A percentile compares a stretch with the other conserved stretches of the same genome.
phyloP scores from a whole-genome alignment of 2,797 vertebrate genomes.

The Dallia pectoralis region DNA sequence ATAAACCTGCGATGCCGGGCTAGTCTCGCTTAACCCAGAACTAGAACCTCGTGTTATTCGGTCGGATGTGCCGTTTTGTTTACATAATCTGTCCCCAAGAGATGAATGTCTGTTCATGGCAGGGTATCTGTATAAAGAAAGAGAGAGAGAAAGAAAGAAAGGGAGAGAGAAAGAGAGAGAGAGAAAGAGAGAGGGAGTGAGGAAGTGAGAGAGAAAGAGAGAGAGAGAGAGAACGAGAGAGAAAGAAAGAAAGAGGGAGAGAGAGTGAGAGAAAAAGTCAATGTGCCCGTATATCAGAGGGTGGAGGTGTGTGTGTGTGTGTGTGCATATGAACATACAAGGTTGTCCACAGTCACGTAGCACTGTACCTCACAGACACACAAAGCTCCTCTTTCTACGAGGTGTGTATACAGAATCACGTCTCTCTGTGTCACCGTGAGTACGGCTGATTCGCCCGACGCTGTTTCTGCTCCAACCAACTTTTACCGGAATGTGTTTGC shows the following conservation, averaged over 20 bases:
- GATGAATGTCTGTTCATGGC: background rate
- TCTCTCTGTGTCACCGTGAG: slow-evolving; percentile 1
- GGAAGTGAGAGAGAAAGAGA: background rate
- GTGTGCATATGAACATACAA: background rate
- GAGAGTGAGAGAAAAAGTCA: background rate
- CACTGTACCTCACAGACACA: background rate
- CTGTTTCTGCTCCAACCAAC: slow-evolving; percentile 3
- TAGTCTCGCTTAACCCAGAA: background rate
- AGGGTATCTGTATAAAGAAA: background rate
- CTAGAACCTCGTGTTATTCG: background rate
- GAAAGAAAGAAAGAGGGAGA: background rate
- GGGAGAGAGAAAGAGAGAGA: background rate
- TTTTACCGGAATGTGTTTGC: background rate
- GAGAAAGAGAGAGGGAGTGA: background rate
- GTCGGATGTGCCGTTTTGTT: background rate
- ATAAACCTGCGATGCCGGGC: background rate
- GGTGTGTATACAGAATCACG: slow-evolving; percentile 10
- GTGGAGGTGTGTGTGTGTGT: background rate
- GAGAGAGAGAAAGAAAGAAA: background rate
- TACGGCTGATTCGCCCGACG: background rate
- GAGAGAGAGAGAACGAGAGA: background rate
- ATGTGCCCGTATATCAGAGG: background rate
- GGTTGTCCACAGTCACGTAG: background rate
- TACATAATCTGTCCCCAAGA: background rate
- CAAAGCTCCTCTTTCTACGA: background rate